Evolutionary conservation across 2,797 vertebrate genomes (phyloP).

Genomic region (Numenius phaeopus): DNA sequence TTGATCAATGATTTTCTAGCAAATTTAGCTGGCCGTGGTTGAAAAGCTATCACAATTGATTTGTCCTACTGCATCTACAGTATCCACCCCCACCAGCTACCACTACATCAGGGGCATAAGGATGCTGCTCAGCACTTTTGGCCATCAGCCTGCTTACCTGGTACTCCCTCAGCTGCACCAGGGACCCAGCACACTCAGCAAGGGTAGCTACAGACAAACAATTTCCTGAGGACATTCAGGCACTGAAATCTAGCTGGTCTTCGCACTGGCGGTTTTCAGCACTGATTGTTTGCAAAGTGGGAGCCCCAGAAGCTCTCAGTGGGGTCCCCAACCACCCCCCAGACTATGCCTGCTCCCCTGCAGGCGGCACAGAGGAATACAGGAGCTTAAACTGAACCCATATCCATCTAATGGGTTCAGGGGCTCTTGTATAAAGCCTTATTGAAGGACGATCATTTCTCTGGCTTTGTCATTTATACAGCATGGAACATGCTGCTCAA

Average conservation of each 20-base stretch:
- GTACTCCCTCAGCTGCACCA: neutral
- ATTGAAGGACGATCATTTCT: neutral
- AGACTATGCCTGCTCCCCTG: neutral
- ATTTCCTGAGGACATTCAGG: neutral
- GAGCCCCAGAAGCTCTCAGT: neutral
- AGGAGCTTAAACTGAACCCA: neutral
- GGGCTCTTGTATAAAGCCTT: neutral
- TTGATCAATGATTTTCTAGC: neutral
- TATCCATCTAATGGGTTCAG: fast-evolving
- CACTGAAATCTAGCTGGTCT: neutral
- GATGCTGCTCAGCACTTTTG: neutral
- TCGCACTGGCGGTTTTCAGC: neutral
- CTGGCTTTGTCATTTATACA: neutral
- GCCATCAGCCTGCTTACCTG: neutral
- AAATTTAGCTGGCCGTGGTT: neutral
- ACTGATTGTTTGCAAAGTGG: neutral
- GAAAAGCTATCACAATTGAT: neutral
- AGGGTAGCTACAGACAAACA: neutral
- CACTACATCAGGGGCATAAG: neutral
- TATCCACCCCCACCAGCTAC: neutral
- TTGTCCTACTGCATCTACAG: neutral
- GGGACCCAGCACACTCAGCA: neutral
- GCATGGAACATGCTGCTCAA: neutral
- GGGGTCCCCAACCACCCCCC: fast-evolving
- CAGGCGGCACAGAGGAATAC: neutral